phyloP scores from a whole-genome alignment of 2,888 invertebrate genomes.

The Crepidodera aurea region DNA sequence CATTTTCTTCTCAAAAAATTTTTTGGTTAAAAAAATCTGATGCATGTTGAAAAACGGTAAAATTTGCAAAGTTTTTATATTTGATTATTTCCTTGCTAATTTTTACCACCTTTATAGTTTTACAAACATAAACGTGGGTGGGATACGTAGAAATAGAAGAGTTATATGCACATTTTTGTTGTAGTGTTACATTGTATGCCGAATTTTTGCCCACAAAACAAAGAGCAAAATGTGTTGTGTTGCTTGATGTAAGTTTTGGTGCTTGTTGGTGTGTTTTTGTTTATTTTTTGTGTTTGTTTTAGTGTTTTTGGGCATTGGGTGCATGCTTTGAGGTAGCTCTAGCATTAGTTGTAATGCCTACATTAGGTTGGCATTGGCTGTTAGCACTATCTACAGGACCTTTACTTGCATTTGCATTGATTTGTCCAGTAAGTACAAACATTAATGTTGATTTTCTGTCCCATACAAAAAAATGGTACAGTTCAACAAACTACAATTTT shows the following conservation, averaged over 20 bases:
- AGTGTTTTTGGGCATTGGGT: slow-evolving; percentile 97
- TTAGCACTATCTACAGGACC: slow-evolving; percentile 92
- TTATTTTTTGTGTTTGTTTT: slow-evolving; percentile 46
- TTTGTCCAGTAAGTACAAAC: slow-evolving; percentile 74
- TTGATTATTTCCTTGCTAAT: too few relatives aligned
- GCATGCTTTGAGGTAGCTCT: slow-evolving; percentile 92
- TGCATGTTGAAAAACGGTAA: too few relatives aligned
- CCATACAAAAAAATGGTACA: too few relatives aligned
- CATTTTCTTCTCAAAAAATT: too few relatives aligned
- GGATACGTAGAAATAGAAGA: too few relatives aligned
- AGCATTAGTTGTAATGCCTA: slow-evolving; percentile 90
- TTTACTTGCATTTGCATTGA: slow-evolving; percentile 80
- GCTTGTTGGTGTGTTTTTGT: slow-evolving; percentile 27
- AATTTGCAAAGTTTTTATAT: too few relatives aligned
- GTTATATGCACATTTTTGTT: slow-evolving; percentile 36
- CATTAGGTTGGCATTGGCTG: slow-evolving; percentile 90
- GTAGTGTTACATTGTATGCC: slow-evolving; percentile 92
- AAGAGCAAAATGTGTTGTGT: slow-evolving; percentile 92
- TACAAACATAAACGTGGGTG: too few relatives aligned
- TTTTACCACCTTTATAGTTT: too few relatives aligned
- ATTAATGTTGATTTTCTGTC: too few relatives aligned
- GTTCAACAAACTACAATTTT: too few relatives aligned
- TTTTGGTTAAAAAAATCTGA: too few relatives aligned
- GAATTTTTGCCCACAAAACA: slow-evolving; percentile 95
- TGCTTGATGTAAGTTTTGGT: slow-evolving; percentile 82